Conservation (phyloP, 2,113 vertebrate species). For the Polypterus senegalus region DNA sequence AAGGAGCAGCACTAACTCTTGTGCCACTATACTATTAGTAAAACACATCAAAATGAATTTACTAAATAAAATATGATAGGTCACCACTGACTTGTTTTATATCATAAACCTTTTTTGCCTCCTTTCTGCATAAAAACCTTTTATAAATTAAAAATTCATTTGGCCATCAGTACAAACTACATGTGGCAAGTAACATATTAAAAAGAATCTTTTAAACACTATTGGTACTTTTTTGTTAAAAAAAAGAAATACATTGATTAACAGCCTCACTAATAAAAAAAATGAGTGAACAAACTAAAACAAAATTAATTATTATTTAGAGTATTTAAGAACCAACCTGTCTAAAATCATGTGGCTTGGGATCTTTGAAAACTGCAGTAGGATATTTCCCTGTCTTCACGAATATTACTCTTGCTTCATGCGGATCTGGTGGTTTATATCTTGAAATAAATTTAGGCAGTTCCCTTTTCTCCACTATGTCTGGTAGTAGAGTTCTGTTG, state of each 20-base stretch:
- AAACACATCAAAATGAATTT: no score
- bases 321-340: constrained; percentile 25
- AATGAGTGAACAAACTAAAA: background rate
- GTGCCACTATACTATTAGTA: no score
- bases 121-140: no score
- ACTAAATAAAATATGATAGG: no score
- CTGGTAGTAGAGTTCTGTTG: constrained; percentile 14
- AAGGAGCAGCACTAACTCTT: no score
- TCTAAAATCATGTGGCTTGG: constrained; percentile 45
- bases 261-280: background rate
- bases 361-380: constrained; percentile 29
- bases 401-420: constrained; percentile 35
- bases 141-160: no score
- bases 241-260: background rate
- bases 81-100: no score
- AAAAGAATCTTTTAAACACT: no score
- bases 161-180: no score
- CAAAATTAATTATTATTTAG: background rate
- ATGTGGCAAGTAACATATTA: no score
- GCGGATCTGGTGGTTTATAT: constrained; percentile 29
- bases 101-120: no score
- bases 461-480: constrained; percentile 6
- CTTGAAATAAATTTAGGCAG: constrained; percentile 27
- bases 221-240: background rate
- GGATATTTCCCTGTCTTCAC: constrained; percentile 37